phyloP scores from a whole-genome alignment of 2,113 vertebrate species.

The Ranitomeya variabilis region DNA sequence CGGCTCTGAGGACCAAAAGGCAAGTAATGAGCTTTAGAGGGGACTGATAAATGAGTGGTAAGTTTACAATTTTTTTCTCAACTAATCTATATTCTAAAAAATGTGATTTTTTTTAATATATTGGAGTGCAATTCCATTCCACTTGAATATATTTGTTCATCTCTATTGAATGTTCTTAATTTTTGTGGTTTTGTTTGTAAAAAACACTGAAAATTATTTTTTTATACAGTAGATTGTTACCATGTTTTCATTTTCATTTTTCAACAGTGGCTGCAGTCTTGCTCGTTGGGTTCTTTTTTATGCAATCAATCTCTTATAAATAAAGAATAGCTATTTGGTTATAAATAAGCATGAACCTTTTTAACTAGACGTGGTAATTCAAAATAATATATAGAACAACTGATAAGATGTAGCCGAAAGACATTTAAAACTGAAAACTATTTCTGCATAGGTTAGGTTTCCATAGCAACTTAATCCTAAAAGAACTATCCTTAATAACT shows the following conservation, averaged over 20 bases:
- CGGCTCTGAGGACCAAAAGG: too few relatives aligned
- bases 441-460: conserved; percentile 32
- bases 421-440: neutral
- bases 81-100: too few relatives aligned
- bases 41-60: too few relatives aligned
- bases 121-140: too few relatives aligned
- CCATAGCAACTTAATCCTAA: neutral
- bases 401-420: neutral
- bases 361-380: neutral
- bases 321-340: neutral
- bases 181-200: too few relatives aligned
- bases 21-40: too few relatives aligned
- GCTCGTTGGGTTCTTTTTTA: neutral
- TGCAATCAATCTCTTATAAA: neutral
- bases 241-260: neutral
- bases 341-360: neutral
- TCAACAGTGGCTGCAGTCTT: neutral
- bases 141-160: too few relatives aligned
- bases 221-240: too few relatives aligned
- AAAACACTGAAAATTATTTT: too few relatives aligned
- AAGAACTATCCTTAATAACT: conserved; percentile 7
- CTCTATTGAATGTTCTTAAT: too few relatives aligned
- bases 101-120: too few relatives aligned
- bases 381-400: neutral
- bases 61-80: too few relatives aligned